Conservation (phyloP, 1,140 invertebrate species). For the Theocolax elegans region DNA sequence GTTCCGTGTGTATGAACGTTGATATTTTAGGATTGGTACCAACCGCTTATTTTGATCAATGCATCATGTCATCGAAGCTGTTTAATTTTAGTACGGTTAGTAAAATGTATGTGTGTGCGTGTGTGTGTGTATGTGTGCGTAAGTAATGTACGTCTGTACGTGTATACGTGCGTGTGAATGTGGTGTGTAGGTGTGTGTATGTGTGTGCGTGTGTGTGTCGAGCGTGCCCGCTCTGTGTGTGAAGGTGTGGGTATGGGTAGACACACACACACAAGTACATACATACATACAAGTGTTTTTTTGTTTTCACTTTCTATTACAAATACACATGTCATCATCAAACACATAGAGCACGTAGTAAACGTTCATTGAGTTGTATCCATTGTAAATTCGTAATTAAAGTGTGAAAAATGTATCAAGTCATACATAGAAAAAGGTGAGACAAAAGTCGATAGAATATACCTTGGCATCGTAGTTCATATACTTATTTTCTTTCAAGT, state of each 20-base stretch:
- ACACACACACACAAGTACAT: no score
- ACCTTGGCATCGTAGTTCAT: conserved; percentile 9
- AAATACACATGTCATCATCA: conserved; percentile 10
- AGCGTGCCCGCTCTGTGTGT: no score
- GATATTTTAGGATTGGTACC: not conserved
- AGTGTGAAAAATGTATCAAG: not conserved
- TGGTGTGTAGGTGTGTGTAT: no score
- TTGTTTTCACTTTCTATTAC: not conserved
- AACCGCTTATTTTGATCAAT: not conserved
- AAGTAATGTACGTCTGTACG: no score
- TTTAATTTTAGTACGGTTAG: conserved; percentile 12
- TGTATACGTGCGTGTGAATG: no score
- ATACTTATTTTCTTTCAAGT: not conserved
- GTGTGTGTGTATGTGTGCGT: no score
- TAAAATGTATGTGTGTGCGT: no score
- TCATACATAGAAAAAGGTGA: conserved; percentile 15
- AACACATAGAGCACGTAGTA: conserved; percentile 25
- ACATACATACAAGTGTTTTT: conserved; percentile 17
- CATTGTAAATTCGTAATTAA: conserved; percentile 17
- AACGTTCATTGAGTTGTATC: not conserved
- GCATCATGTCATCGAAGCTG: not conserved
- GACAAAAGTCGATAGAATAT: conserved; percentile 21
- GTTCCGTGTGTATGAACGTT: not conserved
- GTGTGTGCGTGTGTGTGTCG: no score
- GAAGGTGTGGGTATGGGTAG: no score